These are phyloP conservation scores for Diogma glabrata DNA, from an alignment of 2,888 invertebrate species.

Conservation along the genomic window DNA sequence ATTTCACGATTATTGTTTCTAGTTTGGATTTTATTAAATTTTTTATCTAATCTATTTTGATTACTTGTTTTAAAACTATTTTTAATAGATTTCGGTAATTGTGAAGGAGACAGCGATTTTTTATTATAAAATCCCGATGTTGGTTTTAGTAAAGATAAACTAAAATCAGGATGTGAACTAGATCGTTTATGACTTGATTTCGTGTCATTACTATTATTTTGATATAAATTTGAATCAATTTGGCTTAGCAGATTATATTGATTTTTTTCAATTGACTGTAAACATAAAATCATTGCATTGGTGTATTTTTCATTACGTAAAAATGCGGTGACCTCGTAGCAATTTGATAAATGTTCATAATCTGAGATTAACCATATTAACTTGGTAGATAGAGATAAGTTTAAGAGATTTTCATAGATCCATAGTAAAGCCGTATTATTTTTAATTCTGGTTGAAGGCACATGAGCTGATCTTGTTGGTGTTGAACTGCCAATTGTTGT, in stretches of 20 bases:
- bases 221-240: slow-evolving; percentile 44
- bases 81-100: too few relatives aligned
- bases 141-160: too few relatives aligned
- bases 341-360: slow-evolving; percentile 45
- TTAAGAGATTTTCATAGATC: slow-evolving; percentile 42
- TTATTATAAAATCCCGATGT: too few relatives aligned
- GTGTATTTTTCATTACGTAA: slow-evolving; percentile 46
- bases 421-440: slow-evolving; percentile 42
- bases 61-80: not conserved
- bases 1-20: not conserved
- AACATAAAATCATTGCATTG: slow-evolving; percentile 48
- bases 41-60: not conserved
- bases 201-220: slow-evolving; percentile 23
- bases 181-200: slow-evolving; percentile 37
- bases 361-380: slow-evolving; percentile 50
- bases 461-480: slow-evolving; percentile 30
- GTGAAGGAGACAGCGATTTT: too few relatives aligned
- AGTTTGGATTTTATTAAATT: not conserved
- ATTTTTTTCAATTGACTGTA: slow-evolving; percentile 51
- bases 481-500: slow-evolving; percentile 29
- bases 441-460: slow-evolving; percentile 37
- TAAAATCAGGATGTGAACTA: slow-evolving; percentile 40
- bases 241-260: slow-evolving; percentile 48
- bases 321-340: slow-evolving; percentile 46
- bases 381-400: slow-evolving; percentile 44